A percentile compares a stretch with the other conserved stretches of the same genome.
phyloP scores from a whole-genome alignment of 2,888 invertebrate species.

The Patella depressa region DNA sequence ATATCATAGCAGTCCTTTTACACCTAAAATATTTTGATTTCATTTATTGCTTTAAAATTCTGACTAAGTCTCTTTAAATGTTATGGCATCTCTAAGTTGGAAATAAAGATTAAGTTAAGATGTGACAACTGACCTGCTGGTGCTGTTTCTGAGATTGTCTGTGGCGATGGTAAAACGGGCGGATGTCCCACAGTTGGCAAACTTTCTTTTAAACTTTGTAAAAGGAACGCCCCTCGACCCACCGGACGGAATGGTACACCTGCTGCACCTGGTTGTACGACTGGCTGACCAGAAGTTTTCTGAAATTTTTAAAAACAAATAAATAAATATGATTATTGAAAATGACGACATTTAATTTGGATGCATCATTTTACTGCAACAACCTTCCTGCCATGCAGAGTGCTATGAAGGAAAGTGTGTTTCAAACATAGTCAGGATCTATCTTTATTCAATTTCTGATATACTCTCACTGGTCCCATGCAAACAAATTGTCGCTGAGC shows the following conservation, averaged over 20 bases:
- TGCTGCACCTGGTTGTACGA: not conserved
- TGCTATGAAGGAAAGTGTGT: not conserved
- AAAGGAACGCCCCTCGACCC: not conserved
- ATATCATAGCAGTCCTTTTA: too few relatives aligned
- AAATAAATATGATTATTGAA: too few relatives aligned
- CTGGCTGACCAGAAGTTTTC: too few relatives aligned
- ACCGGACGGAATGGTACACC: not conserved
- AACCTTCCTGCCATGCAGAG: slow-evolving; percentile 1
- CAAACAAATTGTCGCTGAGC: too few relatives aligned
- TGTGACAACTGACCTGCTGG: not conserved
- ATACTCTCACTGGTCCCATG: too few relatives aligned
- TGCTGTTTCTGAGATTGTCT: not conserved
- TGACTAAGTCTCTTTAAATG: too few relatives aligned
- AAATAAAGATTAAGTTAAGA: not conserved
- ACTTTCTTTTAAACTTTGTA: not conserved
- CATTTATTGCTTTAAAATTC: too few relatives aligned
- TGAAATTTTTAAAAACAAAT: too few relatives aligned
- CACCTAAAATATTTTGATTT: too few relatives aligned
- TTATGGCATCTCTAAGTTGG: too few relatives aligned
- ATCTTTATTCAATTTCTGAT: too few relatives aligned
- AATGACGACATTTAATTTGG: not conserved
- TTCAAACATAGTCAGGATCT: too few relatives aligned
- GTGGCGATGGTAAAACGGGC: not conserved
- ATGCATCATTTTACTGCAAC: slow-evolving; percentile 4
- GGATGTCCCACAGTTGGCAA: not conserved